phyloP scores from a whole-genome alignment of 2,113 vertebrate species.

The Bucco capensis region DNA sequence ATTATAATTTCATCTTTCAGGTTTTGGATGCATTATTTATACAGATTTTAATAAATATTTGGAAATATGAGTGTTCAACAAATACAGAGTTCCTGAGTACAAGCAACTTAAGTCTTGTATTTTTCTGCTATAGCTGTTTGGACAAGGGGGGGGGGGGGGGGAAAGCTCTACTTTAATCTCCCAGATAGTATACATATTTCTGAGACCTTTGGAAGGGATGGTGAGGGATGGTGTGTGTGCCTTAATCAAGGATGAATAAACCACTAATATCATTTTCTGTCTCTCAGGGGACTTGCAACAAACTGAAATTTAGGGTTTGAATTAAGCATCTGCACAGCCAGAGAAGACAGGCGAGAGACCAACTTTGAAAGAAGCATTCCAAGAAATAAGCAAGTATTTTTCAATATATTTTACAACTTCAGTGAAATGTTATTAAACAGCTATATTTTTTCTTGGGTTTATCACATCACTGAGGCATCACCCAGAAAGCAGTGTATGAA shows the following conservation, averaged over 20 bases:
- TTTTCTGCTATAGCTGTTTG: not conserved
- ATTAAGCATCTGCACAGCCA: not conserved
- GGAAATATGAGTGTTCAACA: not conserved
- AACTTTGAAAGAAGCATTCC: not conserved
- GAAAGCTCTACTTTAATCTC: not conserved
- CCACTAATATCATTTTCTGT: not conserved
- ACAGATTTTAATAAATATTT: not conserved
- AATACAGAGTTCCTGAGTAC: not conserved
- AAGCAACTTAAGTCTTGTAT: not conserved
- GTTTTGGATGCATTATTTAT: not conserved
- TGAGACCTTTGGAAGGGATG: not conserved
- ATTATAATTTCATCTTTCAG: not conserved
- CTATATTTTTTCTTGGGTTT: not conserved
- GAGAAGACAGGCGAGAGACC: not conserved
- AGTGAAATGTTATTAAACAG: not conserved
- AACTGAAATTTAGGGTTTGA: not conserved
- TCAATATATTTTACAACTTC: not conserved
- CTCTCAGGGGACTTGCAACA: not conserved
- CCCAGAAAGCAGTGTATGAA: not conserved
- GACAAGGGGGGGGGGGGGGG: no score
- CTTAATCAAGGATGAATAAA: not conserved
- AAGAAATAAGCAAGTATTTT: not conserved
- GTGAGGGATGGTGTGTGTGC: accelerated
- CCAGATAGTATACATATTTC: not conserved
- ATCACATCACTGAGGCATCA: not conserved